Base-by-base conservation (phyloP, 35 echinoderm and acorn worm species). In the Patiria miniata region DNA sequence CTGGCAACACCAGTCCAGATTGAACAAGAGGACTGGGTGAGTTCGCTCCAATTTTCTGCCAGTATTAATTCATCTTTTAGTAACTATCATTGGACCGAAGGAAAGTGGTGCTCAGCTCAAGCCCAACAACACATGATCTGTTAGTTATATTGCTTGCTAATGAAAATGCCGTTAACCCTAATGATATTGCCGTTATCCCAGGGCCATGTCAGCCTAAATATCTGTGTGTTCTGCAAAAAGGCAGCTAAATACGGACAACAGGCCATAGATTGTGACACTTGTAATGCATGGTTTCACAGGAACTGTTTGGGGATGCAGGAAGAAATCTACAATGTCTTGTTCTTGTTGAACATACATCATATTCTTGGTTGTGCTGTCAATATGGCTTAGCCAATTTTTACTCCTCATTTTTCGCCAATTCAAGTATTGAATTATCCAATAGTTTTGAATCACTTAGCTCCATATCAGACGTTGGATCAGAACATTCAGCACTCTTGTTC, bases 191-290 rank as follows among this genome's bases (percentile, higher is more conserved):
- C n/a, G n/a, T n/a, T n/a, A n/a, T n/a, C 40, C 86, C 86, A 30
- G 86, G 77, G 40, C 86, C 86, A 19, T 51, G 58, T 36, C 36
- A 88, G 51, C 68, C 40, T 28, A 88, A 88, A 79, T 87, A 33
- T 52, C 85, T 69, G 17, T 87, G 85, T 78, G 36, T 87, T 87
- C 36, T 77, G 85, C 42, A 77, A 79, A 30, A 87, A 87, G 39
- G 85, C 85, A 12, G 68, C 85, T 52, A 87, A 78, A 53, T 88
- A 88, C 51, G 86, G 86, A 5, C 86, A 85, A 85, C 58, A 91
- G 61, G 58, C 65, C 47, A 84, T 89, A 40, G 39, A 89, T 21
- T 57, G 52, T 2, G 78, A 79, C 37, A 56, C 18, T 23, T 89
- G 50, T 37, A 89, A 81, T 16, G 39, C 78, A 83, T 89, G 78